Base-by-base conservation (phyloP, 2,888 invertebrate species). In the Luffia ferchaultella region DNA sequence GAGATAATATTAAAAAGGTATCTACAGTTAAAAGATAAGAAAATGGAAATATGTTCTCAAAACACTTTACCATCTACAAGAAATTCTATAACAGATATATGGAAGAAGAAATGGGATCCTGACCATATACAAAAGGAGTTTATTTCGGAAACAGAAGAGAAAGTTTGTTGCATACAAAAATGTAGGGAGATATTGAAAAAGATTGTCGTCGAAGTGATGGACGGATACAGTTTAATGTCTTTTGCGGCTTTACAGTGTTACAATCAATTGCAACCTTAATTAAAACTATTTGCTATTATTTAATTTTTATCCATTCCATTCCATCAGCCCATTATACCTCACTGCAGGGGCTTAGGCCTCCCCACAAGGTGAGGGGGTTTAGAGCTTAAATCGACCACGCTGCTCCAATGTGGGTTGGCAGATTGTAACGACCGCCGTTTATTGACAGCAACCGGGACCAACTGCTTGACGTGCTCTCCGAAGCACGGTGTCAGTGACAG, bases 21-120 rank as follows among this genome's bases (percentile, higher is more conserved):
- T 49, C 55, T 59, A 2, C 60, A 60, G 54, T 52, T 41, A 2
- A 62, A 58, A 17, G 42, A 41, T 41, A 30, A 20, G 2, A n/a
- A 5, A 52, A 54, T 43, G 1, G 53, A 52, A 1, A 63, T 59
- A 16, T 64, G 67, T 52, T 30, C 16, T 0, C 64, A 65, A 0
- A 60, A 62, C 0, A 64, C 50, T 18, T 17, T 58, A 0, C 52
- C 58, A 0, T 52, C 73, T 0, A 77, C 65, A 54, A 73, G 61
- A 3, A 76, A 68, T 54, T 63, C 68, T 0, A 60, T 82, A 16
- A 60, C 68, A 0, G 77, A 78, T 19, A 62, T 80, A 12, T 82
- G 82, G 82, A 61, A 70, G 42, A 73, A 60, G 49, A 79, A 74
- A 58, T 82, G 80, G 79, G 68, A 73, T 60, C 61, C 70, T 0